A percentile compares a stretch with the other conserved stretches of the same genome.
These are phyloP conservation scores for Myodes glareolus DNA, from an alignment of 2,113 vertebrate genomes.

Conservation along the genomic window DNA sequence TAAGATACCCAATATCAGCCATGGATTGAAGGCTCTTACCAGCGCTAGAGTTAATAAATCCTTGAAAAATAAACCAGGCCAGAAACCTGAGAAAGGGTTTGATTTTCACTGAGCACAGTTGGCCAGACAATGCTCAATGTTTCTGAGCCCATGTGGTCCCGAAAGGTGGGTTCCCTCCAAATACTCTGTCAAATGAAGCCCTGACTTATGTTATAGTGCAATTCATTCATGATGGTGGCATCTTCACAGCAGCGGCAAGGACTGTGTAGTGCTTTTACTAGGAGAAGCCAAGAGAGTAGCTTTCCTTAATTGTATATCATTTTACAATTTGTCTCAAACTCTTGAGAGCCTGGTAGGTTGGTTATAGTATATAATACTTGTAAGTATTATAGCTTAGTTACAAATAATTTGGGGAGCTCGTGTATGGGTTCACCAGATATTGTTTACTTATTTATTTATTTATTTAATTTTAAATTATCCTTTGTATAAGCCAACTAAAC, in stretches of 20 bases:
- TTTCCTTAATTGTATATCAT: not conserved
- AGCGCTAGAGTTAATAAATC: not conserved
- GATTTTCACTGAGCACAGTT: not conserved
- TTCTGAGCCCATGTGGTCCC: not conserved
- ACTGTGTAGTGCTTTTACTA: not conserved
- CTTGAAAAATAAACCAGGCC: not conserved
- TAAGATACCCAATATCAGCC: not conserved
- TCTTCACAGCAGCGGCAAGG: not conserved
- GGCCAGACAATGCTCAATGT: not conserved
- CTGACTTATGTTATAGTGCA: not conserved
- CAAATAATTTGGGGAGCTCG: not conserved
- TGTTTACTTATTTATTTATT: not conserved
- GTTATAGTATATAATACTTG: not conserved
- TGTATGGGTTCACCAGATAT: not conserved
- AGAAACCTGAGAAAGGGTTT: not conserved
- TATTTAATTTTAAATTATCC: not conserved
- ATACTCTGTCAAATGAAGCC: not conserved
- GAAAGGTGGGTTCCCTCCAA: not conserved
- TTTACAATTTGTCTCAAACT: not conserved
- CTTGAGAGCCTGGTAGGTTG: not conserved
- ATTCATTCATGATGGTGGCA: not conserved
- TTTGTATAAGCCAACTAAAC: not conserved
- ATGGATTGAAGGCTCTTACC: not conserved
- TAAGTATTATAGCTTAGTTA: conserved; percentile 9
- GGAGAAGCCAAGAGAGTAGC: not conserved